These are phyloP conservation scores for Drosophila kanekoi DNA, from an alignment of 2,888 invertebrate species.

Conservation along the genomic window DNA sequence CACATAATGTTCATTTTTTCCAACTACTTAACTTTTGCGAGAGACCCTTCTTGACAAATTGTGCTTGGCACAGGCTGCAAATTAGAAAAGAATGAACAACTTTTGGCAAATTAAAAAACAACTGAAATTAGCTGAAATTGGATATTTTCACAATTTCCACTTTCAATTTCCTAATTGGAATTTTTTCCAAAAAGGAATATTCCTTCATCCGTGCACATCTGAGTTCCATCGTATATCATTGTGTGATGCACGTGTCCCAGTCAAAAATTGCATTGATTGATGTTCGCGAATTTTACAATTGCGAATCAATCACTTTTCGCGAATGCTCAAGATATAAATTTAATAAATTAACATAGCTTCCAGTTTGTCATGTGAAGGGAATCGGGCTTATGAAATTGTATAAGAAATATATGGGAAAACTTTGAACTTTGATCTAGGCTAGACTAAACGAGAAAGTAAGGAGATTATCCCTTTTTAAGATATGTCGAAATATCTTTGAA, in stretches of 20 bases:
- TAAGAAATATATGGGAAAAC: no score
- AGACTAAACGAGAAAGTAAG: no score
- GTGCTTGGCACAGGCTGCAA: slow-evolving; percentile 22
- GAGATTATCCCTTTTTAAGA: no score
- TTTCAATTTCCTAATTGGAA: slow-evolving; percentile 59
- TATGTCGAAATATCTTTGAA: no score
- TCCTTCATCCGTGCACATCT: slow-evolving; percentile 51
- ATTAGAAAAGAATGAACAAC: neutral
- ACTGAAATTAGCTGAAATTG: slow-evolving; percentile 32
- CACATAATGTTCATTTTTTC: neutral
- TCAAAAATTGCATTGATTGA: slow-evolving; percentile 61
- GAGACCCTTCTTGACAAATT: slow-evolving; percentile 61
- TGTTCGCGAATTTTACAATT: slow-evolving; percentile 48
- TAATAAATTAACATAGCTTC: slow-evolving; percentile 8
- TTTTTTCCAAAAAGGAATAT: slow-evolving; percentile 7
- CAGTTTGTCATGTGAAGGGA: neutral
- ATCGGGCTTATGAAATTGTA: neutral
- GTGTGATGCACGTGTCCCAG: slow-evolving; percentile 53
- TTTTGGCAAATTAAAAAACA: slow-evolving; percentile 6
- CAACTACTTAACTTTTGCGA: slow-evolving; percentile 38
- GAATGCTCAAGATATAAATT: slow-evolving; percentile 17
- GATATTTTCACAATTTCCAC: slow-evolving; percentile 15
- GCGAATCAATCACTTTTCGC: slow-evolving; percentile 66
- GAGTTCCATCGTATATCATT: slow-evolving; percentile 64
- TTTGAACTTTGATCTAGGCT: no score